A percentile compares a stretch with the other conserved stretches of the same genome.
Conservation (phyloP, 2,888 invertebrate species). For the Brachyptera putata region DNA sequence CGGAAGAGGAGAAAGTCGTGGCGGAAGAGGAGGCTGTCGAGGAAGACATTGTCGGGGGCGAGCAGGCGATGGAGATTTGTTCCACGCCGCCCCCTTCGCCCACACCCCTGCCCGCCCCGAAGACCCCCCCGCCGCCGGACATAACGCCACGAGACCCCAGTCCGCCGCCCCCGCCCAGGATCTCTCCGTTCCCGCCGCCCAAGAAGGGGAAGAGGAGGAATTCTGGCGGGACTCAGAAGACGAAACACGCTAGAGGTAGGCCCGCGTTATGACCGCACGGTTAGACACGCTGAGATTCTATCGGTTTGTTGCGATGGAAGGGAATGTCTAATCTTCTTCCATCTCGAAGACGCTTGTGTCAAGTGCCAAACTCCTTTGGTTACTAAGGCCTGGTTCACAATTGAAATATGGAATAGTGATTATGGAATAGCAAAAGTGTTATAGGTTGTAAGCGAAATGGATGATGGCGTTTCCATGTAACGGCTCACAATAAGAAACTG, state of each 20-base stretch:
- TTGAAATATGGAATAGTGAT: too few species aligned
- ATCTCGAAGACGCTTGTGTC: too few species aligned
- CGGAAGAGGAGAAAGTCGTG: slow-evolving; percentile 28
- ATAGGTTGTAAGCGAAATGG: too few species aligned
- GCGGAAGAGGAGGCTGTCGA: background rate
- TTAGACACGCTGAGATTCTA: background rate
- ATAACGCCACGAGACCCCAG: slow-evolving; percentile 42
- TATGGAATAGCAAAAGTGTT: too few species aligned
- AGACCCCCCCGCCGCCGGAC: slow-evolving; percentile 39
- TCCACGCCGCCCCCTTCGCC: slow-evolving; percentile 33
- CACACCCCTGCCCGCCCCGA: slow-evolving; percentile 38
- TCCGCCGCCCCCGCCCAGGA: slow-evolving; percentile 45
- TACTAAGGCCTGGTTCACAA: too few species aligned
- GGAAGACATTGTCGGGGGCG: slow-evolving; percentile 21
- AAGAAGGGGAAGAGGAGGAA: slow-evolving; percentile 3
- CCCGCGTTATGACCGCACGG: background rate
- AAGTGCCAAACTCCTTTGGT: too few species aligned
- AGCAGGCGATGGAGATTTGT: slow-evolving; percentile 31
- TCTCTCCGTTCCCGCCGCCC: slow-evolving; percentile 36
- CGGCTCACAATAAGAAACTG: too few species aligned
- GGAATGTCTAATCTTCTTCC: too few species aligned
- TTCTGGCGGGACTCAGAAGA: background rate
- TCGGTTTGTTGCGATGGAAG: background rate
- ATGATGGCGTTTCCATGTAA: too few species aligned
- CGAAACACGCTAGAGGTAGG: background rate